Percentiles rank a stretch among this genome's conserved stretches.
Evolutionary conservation across 2,113 vertebrate genomes (phyloP).

Genomic region (Mormyrus lacerda): DNA sequence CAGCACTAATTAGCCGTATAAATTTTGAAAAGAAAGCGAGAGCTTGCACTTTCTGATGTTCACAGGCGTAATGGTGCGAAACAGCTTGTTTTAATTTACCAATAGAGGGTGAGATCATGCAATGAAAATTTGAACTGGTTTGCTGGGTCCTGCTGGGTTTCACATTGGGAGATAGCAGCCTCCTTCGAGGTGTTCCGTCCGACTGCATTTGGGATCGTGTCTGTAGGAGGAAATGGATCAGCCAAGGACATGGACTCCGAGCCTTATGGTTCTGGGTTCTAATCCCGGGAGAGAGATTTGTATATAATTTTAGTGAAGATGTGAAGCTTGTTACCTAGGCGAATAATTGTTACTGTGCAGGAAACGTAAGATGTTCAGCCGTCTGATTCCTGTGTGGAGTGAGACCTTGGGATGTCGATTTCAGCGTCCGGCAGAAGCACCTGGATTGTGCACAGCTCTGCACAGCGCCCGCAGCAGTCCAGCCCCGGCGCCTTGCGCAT

Average conservation of each 20-base stretch:
- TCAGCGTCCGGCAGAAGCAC: background rate
- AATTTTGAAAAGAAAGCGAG: constrained; percentile 21
- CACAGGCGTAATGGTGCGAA: background rate
- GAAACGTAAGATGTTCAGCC: background rate
- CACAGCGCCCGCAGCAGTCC: background rate
- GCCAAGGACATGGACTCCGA: background rate
- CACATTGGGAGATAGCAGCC: background rate
- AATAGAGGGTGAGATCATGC: background rate
- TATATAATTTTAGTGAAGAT: background rate
- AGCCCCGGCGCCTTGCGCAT: background rate
- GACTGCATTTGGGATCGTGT: background rate
- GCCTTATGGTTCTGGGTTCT: background rate
- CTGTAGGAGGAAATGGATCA: background rate
- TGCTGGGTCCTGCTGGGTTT: background rate
- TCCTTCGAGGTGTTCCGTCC: background rate
- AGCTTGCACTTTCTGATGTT: constrained; percentile 7
- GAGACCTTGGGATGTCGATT: background rate
- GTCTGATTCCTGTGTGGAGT: background rate
- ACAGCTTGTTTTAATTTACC: background rate
- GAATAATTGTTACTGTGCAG: background rate
- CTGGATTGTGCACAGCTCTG: background rate
- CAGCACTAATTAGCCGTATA: constrained; percentile 19
- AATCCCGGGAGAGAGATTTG: background rate
- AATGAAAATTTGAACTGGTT: background rate
- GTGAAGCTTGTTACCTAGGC: background rate